Evolutionary conservation across 2,888 invertebrate genomes (phyloP).

Genomic region (Papilio protenor): DNA sequence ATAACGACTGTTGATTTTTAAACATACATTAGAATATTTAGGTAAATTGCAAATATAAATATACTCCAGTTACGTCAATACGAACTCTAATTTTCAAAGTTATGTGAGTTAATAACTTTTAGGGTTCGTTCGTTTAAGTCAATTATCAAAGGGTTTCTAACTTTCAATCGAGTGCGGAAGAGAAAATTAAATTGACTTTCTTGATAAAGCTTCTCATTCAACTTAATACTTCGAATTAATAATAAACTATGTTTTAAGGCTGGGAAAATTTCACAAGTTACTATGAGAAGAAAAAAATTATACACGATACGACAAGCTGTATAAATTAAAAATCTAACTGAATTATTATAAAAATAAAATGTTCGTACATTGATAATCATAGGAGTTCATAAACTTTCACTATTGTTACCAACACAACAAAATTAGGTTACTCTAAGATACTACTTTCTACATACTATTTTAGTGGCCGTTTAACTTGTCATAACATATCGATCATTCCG

Average conservation of each 20-base stretch:
- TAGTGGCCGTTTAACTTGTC: neutral
- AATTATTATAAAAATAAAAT: too few relatives aligned
- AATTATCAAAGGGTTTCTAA: slow-evolving; percentile 11
- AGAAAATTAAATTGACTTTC: slow-evolving; percentile 34
- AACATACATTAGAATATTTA: neutral
- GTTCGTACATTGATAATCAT: neutral
- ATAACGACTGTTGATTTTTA: neutral
- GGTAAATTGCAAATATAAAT: neutral
- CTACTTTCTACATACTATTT: neutral
- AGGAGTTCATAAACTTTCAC: too few relatives aligned
- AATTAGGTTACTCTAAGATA: neutral
- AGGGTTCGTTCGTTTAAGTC: slow-evolving; percentile 19
- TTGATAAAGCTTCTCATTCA: slow-evolving; percentile 11
- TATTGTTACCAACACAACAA: too few relatives aligned
- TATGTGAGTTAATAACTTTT: slow-evolving; percentile 20
- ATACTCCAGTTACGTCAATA: neutral
- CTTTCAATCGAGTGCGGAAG: slow-evolving; percentile 21
- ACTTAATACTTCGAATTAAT: slow-evolving; percentile 16
- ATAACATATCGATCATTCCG: neutral
- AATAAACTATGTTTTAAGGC: neutral
- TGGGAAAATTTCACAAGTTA: neutral
- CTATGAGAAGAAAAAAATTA: neutral
- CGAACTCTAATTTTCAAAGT: neutral
- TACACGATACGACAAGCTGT: neutral
- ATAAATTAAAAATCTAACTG: too few relatives aligned